Conservation (phyloP, 37 sponge, comb jelly and placozoan species). For the Aphrocallistes beatrix region DNA sequence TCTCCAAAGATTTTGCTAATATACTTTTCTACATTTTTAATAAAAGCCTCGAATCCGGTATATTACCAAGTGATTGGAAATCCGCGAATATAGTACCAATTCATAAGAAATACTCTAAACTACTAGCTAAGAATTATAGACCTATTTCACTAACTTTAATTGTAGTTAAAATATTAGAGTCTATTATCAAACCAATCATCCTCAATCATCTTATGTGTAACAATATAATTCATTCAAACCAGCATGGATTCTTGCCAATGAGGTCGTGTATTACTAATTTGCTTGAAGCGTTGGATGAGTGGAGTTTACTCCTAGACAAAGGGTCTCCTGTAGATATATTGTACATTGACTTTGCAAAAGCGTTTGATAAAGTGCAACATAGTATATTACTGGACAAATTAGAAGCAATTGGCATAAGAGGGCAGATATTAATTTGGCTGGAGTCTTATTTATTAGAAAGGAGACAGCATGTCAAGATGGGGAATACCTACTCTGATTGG, state of each 20-base stretch:
- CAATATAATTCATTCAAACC: background rate
- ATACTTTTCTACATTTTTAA: background rate
- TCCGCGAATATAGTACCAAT: conserved; percentile 27
- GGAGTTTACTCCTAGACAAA: background rate
- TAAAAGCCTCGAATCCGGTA: background rate
- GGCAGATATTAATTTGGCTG: conserved; percentile 21
- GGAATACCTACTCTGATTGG: conserved; percentile 24
- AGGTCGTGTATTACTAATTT: conserved; percentile 25
- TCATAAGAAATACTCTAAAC: conserved; percentile 12
- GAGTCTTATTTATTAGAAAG: background rate
- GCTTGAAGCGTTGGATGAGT: conserved; percentile 25
- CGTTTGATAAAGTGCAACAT: conserved; percentile 24
- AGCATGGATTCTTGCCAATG: conserved; percentile 24
- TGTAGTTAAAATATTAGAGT: conserved; percentile 26
- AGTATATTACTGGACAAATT: conserved; percentile 13
- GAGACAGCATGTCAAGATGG: background rate
- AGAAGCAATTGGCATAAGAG: conserved; percentile 21
- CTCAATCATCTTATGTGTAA: background rate
- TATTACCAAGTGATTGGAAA: conserved; percentile 29
- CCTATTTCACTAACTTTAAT: conserved; percentile 22
- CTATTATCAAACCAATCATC: background rate
- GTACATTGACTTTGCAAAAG: conserved; percentile 24
- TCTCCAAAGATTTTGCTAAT: background rate
- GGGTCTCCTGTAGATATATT: background rate
- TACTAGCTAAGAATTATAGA: conserved; percentile 25